phyloP scores from a whole-genome alignment of 2,888 invertebrate species.

The Dyspetes luteomarginatus region DNA sequence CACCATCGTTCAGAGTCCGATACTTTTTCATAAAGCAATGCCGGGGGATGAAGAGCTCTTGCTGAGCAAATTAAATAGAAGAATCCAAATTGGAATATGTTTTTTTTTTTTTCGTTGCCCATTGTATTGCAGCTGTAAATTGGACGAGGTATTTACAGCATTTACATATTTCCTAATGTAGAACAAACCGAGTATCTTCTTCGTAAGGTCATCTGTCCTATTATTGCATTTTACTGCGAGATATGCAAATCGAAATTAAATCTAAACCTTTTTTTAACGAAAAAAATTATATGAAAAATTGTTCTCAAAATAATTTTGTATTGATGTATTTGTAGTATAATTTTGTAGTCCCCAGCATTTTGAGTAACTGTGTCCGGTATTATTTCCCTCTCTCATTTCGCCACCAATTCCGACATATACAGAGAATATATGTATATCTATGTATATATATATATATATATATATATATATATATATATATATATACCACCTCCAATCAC shows the following conservation, averaged over 20 bases:
- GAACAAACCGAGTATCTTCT: too few relatives aligned
- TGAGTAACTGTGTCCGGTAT: constrained; percentile 24
- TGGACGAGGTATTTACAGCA: too few relatives aligned
- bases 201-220: too few relatives aligned
- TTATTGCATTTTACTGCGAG: too few relatives aligned
- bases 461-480: neutral
- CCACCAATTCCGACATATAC: too few relatives aligned
- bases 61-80: constrained; percentile 6
- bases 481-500: constrained; percentile 52
- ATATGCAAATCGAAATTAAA: too few relatives aligned
- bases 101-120: neutral
- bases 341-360: neutral
- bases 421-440: too few relatives aligned
- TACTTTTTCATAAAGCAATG: neutral
- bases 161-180: too few relatives aligned
- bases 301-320: neutral
- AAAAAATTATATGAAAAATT: too few relatives aligned
- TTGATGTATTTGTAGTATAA: neutral
- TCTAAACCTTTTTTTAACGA: too few relatives aligned
- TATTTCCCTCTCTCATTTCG: constrained; percentile 40
- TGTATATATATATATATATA: neutral
- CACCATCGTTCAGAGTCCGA: neutral
- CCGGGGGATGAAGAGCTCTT: neutral
- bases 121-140: too few relatives aligned
- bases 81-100: neutral